A percentile compares a stretch with the other conserved stretches of the same genome.
phyloP scores from a whole-genome alignment of 2,888 invertebrate species.

The Cerastis leucographa region DNA sequence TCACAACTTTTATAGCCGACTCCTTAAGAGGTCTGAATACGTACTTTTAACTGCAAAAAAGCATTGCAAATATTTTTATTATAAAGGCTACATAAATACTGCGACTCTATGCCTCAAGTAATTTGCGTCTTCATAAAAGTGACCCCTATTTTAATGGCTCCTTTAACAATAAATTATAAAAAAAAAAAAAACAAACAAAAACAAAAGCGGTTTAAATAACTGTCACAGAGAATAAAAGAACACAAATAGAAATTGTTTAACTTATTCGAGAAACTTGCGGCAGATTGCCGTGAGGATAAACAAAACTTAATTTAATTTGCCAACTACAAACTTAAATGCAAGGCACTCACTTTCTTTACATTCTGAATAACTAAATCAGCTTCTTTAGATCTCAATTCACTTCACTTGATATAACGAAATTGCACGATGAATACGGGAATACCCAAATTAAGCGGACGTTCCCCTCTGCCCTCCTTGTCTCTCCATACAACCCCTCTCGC shows the following conservation, averaged over 20 bases:
- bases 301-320: slow-evolving; percentile 39
- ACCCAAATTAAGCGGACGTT: slow-evolving; percentile 60
- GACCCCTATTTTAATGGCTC: too few relatives aligned
- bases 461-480: slow-evolving; percentile 39
- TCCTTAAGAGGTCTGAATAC: too few relatives aligned
- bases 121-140: not conserved
- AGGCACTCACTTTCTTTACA: slow-evolving; percentile 21
- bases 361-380: slow-evolving; percentile 27
- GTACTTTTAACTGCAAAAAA: too few relatives aligned
- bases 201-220: slow-evolving; percentile 17
- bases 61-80: too few relatives aligned
- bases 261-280: slow-evolving; percentile 38
- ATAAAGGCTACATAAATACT: too few relatives aligned
- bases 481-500: slow-evolving; percentile 41
- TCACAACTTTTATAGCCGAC: too few relatives aligned
- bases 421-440: slow-evolving; percentile 42
- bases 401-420: slow-evolving; percentile 41
- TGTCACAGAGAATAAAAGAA: not conserved
- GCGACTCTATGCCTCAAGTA: too few relatives aligned
- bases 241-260: slow-evolving; percentile 8
- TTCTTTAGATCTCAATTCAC: slow-evolving; percentile 31
- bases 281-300: slow-evolving; percentile 23
- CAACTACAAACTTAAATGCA: slow-evolving; percentile 46
- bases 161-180: not conserved
- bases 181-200: not conserved